Evolutionary conservation across 2,888 invertebrate genomes (phyloP).

Genomic region (Cataglyphis cursor): DNA sequence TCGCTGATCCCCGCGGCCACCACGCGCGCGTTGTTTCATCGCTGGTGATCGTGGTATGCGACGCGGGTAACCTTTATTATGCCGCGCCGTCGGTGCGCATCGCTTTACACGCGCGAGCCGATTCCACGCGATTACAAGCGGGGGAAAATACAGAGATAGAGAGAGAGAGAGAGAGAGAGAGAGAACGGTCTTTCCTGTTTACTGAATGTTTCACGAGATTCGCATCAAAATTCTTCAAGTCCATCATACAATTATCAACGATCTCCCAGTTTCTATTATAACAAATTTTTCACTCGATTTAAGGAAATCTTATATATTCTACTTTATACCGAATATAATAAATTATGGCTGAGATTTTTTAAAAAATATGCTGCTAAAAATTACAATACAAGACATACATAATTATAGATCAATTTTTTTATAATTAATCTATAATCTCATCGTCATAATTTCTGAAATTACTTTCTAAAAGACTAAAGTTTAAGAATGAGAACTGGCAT

Average conservation of each 20-base stretch:
- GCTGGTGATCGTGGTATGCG: constrained; percentile 72
- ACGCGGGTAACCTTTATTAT: constrained; percentile 75
- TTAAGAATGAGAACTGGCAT: neutral
- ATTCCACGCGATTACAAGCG: constrained; percentile 36
- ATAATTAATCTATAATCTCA: neutral
- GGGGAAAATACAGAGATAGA: neutral
- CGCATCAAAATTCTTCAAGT: neutral
- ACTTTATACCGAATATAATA: neutral
- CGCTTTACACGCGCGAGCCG: constrained; percentile 44
- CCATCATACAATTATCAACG: neutral
- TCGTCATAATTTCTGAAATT: neutral
- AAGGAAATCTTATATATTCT: neutral
- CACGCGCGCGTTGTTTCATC: constrained; percentile 69
- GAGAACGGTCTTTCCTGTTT: neutral
- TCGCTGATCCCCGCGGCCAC: constrained; percentile 50
- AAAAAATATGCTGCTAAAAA: neutral
- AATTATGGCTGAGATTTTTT: neutral
- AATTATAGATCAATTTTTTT: neutral
- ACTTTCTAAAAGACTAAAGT: neutral
- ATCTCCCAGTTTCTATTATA: neutral
- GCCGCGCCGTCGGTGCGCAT: constrained; percentile 33
- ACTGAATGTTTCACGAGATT: neutral
- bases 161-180: neutral
- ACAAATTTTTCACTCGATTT: neutral
- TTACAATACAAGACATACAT: neutral